Evolutionary conservation across 2,888 invertebrate genomes (phyloP).

Genomic region (Artemia sinica): DNA sequence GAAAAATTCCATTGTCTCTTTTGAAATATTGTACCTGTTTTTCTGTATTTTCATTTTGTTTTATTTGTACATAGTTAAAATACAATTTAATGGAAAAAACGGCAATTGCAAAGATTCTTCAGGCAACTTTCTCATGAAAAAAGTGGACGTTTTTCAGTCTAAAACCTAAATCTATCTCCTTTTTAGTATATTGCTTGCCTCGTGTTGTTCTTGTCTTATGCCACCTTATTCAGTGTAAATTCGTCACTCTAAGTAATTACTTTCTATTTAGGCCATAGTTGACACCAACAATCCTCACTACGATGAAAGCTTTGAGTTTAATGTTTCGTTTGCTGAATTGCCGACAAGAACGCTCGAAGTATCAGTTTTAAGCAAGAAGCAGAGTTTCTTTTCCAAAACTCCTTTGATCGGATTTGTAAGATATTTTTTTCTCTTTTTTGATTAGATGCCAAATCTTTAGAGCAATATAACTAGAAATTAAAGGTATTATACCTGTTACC

Average conservation of each 20-base stretch:
- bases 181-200: background rate
- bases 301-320: slow-evolving; percentile 78
- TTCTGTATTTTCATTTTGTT: no score
- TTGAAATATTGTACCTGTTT: no score
- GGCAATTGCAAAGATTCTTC: no score
- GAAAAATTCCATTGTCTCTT: no score
- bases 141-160: no score
- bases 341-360: slow-evolving; percentile 59
- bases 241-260: background rate
- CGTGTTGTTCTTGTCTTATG: slow-evolving; percentile 15
- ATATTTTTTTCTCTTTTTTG: slow-evolving; percentile 22
- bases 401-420: slow-evolving; percentile 62
- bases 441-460: slow-evolving; percentile 17
- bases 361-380: slow-evolving; percentile 72
- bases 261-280: slow-evolving; percentile 44
- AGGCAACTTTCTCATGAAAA: no score
- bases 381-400: slow-evolving; percentile 54
- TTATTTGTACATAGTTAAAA: no score
- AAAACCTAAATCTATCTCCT: no score
- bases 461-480: background rate
- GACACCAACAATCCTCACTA: slow-evolving; percentile 79
- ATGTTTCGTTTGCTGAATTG: slow-evolving; percentile 61
- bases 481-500: background rate
- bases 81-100: no score
- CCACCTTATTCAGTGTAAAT: slow-evolving; percentile 23